Percentiles rank a stretch among this genome's conserved stretches.
phyloP scores from a whole-genome alignment of 2,888 invertebrate species.

The Busseola fusca region DNA sequence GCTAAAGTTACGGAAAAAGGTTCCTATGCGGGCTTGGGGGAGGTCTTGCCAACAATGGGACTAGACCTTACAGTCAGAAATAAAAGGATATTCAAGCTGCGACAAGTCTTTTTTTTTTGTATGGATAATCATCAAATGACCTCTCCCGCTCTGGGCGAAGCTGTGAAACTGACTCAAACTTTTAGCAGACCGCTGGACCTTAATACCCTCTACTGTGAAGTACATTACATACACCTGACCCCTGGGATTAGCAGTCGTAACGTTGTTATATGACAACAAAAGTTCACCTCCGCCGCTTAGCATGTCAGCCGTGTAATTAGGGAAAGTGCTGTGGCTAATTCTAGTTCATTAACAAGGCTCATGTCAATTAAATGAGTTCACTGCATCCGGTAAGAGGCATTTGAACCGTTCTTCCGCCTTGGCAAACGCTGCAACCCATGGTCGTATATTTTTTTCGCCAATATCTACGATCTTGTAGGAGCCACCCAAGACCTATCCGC shows the following conservation, averaged over 20 bases:
- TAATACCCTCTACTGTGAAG: background rate
- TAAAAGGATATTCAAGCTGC: background rate
- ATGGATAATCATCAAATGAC: too few relatives aligned
- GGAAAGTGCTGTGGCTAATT: conserved; percentile 53
- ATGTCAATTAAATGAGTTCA: conserved; percentile 42
- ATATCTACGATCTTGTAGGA: background rate
- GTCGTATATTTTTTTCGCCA: background rate
- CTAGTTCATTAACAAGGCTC: conserved; percentile 41
- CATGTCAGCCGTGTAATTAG: conserved; percentile 46
- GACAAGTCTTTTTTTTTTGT: too few relatives aligned
- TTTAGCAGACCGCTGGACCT: background rate
- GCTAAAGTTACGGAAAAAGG: background rate
- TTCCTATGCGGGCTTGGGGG: background rate
- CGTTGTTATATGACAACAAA: conserved; percentile 32
- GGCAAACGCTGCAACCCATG: background rate
- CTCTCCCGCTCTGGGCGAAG: too few relatives aligned
- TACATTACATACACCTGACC: background rate
- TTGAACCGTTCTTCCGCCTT: conserved; percentile 34
- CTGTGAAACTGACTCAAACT: background rate
- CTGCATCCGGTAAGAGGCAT: conserved; percentile 39
- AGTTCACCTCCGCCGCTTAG: conserved; percentile 27
- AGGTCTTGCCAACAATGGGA: background rate
- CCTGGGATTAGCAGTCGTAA: conserved; percentile 24
- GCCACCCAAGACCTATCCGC: background rate
- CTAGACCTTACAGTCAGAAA: too few relatives aligned